These are phyloP conservation scores for Oreochromis spilurus DNA, from an alignment of 2,113 vertebrate genomes.

Conservation along the genomic window DNA sequence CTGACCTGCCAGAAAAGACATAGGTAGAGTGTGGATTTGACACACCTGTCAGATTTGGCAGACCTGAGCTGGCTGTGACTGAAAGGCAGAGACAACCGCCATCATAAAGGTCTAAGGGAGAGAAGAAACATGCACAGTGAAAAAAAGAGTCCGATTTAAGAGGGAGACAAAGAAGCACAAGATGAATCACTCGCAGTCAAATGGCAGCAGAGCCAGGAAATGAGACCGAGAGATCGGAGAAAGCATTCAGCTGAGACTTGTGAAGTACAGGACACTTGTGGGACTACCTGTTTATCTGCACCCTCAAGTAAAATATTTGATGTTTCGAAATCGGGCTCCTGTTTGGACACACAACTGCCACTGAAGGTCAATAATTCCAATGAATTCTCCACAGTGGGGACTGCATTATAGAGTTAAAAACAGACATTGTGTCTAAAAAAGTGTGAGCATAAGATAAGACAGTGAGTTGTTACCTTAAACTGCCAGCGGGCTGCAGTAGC, in stretches of 20 bases:
- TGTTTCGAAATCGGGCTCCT: constrained; percentile 17
- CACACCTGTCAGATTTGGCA: constrained; percentile 66
- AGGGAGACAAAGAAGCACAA: not conserved
- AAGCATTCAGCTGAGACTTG: constrained; percentile 5
- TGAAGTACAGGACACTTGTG: constrained; percentile 21
- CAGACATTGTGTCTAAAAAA: not conserved
- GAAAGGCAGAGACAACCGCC: constrained; percentile 40
- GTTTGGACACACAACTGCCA: constrained; percentile 1
- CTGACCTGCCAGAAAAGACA: constrained; percentile 50
- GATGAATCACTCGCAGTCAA: constrained; percentile 51
- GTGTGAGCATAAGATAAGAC: not conserved
- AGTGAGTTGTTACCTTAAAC: constrained; percentile 25
- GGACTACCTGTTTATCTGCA: constrained; percentile 23
- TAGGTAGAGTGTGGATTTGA: constrained; percentile 58
- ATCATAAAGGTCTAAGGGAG: constrained; percentile 40
- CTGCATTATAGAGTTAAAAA: not conserved
- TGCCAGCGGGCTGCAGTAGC: constrained; percentile 39
- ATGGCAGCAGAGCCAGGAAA: constrained; percentile 38
- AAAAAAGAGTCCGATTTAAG: constrained; percentile 14
- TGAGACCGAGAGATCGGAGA: constrained; percentile 19
- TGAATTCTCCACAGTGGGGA: not conserved
- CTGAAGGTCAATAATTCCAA: constrained; percentile 8
- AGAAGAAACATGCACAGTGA: not conserved
- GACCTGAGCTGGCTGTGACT: constrained; percentile 34
- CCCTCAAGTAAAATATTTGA: not conserved